Conservation (phyloP, 92 coral and sea anemone genomes). For the Actinernus sp. region DNA sequence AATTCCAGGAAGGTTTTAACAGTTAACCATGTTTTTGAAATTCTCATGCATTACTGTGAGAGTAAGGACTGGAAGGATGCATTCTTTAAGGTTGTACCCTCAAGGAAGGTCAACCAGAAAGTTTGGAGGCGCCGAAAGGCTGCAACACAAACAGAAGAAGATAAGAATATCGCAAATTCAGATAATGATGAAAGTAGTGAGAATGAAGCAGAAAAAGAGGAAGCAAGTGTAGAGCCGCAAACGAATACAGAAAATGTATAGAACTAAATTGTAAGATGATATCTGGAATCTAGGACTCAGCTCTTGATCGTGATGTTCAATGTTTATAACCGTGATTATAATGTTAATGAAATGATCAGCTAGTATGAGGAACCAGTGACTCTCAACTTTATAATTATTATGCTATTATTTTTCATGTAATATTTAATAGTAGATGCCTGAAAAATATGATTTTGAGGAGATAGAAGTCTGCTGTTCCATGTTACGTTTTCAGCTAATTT, state of each 20-base stretch:
- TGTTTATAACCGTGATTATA: no score
- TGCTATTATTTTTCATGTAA: no score
- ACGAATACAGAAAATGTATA: not conserved
- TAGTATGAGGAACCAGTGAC: no score
- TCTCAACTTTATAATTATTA: no score
- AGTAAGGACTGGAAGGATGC: constrained; percentile 90
- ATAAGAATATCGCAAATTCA: no score
- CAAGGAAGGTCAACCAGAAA: constrained; percentile 67
- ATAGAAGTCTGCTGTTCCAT: no score
- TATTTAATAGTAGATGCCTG: no score
- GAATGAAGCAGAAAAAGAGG: constrained; percentile 1
- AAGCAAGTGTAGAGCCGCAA: not conserved
- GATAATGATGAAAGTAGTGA: not conserved
- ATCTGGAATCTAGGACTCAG: no score
- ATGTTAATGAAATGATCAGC: no score
- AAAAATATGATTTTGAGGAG: no score
- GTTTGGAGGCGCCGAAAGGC: constrained; percentile 16
- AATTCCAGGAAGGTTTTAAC: constrained; percentile 84
- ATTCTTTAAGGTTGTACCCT: constrained; percentile 80
- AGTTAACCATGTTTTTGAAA: constrained; percentile 95
- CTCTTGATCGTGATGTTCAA: no score
- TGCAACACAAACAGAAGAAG: constrained; percentile 1
- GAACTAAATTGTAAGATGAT: not conserved
- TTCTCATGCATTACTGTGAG: constrained; percentile 78
- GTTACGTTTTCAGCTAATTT: no score